Evolutionary conservation across 2,113 vertebrate genomes (phyloP).

Genomic region (Cricetomys ansorgei): DNA sequence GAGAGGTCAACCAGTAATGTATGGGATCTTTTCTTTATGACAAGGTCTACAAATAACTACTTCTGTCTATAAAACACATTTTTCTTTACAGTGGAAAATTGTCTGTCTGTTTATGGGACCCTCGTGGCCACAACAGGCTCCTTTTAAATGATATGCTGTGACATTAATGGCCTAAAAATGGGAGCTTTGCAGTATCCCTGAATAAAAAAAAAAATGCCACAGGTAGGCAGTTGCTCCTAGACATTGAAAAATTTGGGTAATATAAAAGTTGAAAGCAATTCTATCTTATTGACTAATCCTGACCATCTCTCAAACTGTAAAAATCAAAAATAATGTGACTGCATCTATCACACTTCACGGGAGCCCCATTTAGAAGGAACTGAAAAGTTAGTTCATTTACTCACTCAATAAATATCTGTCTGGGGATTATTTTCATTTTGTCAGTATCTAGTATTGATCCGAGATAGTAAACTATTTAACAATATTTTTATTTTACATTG

Average conservation of each 20-base stretch:
- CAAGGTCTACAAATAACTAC: slow-evolving; percentile 18
- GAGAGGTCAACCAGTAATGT: neutral
- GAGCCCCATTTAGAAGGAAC: neutral
- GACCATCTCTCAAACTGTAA: slow-evolving; percentile 8
- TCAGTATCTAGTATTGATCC: neutral
- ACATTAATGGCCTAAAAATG: neutral
- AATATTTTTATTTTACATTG: neutral
- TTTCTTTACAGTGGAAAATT: slow-evolving; percentile 41
- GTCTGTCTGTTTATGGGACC: neutral
- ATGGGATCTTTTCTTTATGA: neutral
- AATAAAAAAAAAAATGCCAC: slow-evolving; percentile 9
- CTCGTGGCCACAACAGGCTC: neutral
- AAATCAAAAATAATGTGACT: neutral
- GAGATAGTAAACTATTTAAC: neutral
- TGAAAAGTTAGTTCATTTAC: neutral
- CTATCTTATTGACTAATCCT: neutral
- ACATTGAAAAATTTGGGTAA: slow-evolving; percentile 47
- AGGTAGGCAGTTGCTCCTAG: neutral
- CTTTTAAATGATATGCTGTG: neutral
- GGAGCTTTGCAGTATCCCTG: neutral
- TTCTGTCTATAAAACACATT: slow-evolving; percentile 13
- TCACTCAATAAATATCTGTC: neutral
- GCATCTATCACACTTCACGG: neutral
- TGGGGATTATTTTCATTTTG: neutral
- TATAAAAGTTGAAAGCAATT: slow-evolving; percentile 32